Conservation (phyloP, 30 jellyfish, hydroid and myxozoan genomes). For the Sanderia malayensis region DNA sequence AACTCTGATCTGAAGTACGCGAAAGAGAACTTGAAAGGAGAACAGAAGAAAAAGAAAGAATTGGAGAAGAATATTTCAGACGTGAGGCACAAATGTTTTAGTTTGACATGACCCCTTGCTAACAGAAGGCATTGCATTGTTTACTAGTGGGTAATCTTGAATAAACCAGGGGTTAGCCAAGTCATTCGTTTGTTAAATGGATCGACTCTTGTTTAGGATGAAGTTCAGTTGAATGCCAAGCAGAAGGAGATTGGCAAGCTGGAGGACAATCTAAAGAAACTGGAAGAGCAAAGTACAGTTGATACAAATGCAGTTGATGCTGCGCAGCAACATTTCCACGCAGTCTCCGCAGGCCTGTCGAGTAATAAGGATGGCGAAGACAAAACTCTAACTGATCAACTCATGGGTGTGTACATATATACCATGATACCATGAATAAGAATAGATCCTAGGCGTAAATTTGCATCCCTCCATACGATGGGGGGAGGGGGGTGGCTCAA, state of each 20-base stretch:
- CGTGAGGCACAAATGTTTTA: too few relatives aligned
- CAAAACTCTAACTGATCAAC: slow-evolving; percentile 90
- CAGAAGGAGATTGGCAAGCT: slow-evolving; percentile 45
- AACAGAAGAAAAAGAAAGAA: slow-evolving; percentile 66
- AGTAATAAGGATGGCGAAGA: slow-evolving; percentile 93
- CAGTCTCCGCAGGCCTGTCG: slow-evolving; percentile 95
- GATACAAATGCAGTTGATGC: slow-evolving; percentile 77
- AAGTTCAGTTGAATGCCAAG: slow-evolving; percentile 68
- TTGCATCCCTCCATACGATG: too few relatives aligned
- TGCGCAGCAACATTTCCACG: slow-evolving; percentile 92
- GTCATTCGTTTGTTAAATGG: too few relatives aligned
- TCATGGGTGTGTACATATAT: slow-evolving; percentile 72
- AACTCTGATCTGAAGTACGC: slow-evolving; percentile 84
- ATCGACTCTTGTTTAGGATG: too few relatives aligned
- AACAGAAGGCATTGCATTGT: too few relatives aligned
- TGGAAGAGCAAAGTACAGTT: slow-evolving; percentile 63
- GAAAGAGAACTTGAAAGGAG: slow-evolving; percentile 62
- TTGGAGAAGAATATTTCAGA: slow-evolving; percentile 71
- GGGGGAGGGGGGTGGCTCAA: too few relatives aligned
- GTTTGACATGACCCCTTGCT: too few relatives aligned
- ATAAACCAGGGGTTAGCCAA: too few relatives aligned
- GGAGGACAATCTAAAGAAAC: slow-evolving; percentile 30
- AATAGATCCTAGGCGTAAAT: too few relatives aligned
- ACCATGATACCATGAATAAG: too few relatives aligned
- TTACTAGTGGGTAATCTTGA: too few relatives aligned